Evolutionary conservation across 2,113 vertebrate genomes (phyloP).

Genomic region (Cranoglanis bouderius): DNA sequence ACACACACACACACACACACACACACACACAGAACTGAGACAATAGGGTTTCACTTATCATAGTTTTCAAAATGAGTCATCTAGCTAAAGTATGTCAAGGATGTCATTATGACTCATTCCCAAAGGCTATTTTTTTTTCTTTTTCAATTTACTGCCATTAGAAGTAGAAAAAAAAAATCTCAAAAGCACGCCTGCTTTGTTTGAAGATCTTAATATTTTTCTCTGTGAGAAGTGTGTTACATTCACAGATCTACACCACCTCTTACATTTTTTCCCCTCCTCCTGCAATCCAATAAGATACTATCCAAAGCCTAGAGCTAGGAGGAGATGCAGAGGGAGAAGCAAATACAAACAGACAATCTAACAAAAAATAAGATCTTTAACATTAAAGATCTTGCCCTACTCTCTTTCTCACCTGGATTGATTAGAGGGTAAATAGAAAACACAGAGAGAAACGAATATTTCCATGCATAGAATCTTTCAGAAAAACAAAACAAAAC

Average conservation of each 20-base stretch:
- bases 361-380: background rate
- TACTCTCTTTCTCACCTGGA: background rate
- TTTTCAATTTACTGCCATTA: slow-evolving; percentile 12
- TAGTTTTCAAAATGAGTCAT: slow-evolving; percentile 40
- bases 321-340: background rate
- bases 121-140: slow-evolving; percentile 10
- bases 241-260: background rate
- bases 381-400: background rate
- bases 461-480: background rate
- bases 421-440: background rate
- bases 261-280: background rate
- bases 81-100: slow-evolving; percentile 22
- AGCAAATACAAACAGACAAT: background rate
- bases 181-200: background rate
- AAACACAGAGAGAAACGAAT: background rate
- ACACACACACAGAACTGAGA: background rate
- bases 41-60: background rate
- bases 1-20: slow-evolving; percentile 1
- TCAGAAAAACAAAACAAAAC: background rate
- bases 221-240: too few relatives aligned
- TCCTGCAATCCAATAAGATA: background rate
- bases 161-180: background rate
- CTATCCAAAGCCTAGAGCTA: background rate
- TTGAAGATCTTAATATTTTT: background rate
- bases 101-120: slow-evolving; percentile 45